Evolutionary conservation across 2,797 vertebrate genomes (phyloP).

Genomic region (Acrocephalus scirpaceus): DNA sequence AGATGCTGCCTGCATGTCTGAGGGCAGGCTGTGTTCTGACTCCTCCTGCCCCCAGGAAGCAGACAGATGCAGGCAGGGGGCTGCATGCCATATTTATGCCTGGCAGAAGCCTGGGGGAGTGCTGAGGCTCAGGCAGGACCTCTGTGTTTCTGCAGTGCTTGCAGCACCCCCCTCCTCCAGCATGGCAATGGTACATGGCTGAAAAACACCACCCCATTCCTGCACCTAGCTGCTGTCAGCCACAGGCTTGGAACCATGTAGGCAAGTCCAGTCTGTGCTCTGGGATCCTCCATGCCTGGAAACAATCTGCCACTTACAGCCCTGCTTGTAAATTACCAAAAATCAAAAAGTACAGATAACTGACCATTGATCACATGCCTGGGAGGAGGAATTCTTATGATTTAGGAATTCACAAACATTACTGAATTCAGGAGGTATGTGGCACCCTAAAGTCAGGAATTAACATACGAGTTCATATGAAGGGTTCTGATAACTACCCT

Average conservation of each 20-base stretch:
- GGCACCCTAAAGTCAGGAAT: background rate
- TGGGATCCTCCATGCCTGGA: background rate
- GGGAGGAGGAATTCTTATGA: background rate
- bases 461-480: background rate
- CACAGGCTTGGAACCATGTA: rapidly evolving
- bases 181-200: background rate
- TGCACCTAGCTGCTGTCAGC: background rate
- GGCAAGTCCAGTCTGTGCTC: background rate
- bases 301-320: background rate
- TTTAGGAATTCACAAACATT: background rate
- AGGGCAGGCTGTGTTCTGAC: background rate
- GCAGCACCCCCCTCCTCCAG: background rate
- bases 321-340: background rate
- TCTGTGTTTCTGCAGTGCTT: background rate
- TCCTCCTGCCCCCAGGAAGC: background rate
- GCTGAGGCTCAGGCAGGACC: background rate
- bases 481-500: background rate
- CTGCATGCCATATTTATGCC: background rate
- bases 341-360: background rate
- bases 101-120: background rate
- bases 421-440: background rate
- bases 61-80: background rate
- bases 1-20: background rate
- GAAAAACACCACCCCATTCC: background rate
- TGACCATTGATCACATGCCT: background rate